phyloP scores from a whole-genome alignment of 2,113 vertebrate genomes.

The Eolophus roseicapilla region DNA sequence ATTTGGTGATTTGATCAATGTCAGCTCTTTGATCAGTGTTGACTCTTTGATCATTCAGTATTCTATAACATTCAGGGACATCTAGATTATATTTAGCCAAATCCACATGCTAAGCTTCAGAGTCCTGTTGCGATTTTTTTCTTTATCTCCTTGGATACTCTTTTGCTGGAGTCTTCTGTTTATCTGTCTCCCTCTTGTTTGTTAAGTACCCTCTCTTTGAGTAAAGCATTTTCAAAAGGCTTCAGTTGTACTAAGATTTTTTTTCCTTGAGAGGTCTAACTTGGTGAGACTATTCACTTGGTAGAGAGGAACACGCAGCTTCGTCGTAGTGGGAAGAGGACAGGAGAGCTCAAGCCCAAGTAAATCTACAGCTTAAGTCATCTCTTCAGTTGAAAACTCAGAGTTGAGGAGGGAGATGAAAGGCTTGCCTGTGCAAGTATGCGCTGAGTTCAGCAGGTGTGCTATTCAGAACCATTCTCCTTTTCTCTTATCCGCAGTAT shows the following conservation, averaged over 20 bases:
- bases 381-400: neutral
- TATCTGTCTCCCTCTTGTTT: neutral
- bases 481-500: neutral
- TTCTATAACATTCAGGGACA: neutral
- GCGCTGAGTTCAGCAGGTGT: neutral
- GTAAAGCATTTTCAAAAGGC: neutral
- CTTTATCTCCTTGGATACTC: neutral
- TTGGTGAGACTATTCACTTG: neutral
- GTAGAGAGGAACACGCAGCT: neutral
- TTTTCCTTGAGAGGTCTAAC: fast-evolving
- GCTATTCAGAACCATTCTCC: neutral
- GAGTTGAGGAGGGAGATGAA: neutral
- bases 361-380: neutral
- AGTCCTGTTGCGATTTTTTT: neutral
- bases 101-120: neutral
- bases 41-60: neutral
- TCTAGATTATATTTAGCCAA: neutral
- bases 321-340: neutral
- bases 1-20: neutral
- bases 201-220: neutral
- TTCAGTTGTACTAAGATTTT: neutral
- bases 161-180: neutral
- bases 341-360: neutral
- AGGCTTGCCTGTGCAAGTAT: neutral
- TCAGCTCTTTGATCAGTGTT: neutral